phyloP scores from a whole-genome alignment of 1,140 invertebrate genomes.

The Scaptomyza pallida region DNA sequence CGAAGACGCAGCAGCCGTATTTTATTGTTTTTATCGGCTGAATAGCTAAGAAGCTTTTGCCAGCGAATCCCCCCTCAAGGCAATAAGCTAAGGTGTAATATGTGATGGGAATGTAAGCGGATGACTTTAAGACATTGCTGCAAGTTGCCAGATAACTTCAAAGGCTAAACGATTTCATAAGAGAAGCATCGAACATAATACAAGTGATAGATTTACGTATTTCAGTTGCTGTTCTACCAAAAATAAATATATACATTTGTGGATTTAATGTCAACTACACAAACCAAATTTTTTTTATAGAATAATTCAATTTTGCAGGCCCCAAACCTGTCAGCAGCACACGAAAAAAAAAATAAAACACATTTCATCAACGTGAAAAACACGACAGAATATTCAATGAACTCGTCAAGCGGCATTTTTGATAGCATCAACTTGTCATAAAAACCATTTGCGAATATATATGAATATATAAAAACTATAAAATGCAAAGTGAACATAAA shows the following conservation, averaged over 20 bases:
- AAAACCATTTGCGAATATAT: conserved; percentile 1
- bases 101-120: not conserved
- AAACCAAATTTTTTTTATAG: not conserved
- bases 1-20: conserved; percentile 9
- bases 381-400: not conserved
- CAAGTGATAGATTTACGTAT: no score
- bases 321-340: not conserved
- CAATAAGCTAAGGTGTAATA: conserved; percentile 8
- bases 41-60: conserved; percentile 28
- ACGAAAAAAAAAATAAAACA: not conserved
- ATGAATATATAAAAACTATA: conserved; percentile 6
- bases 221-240: no score
- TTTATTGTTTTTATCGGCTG: conserved; percentile 67
- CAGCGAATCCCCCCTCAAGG: conserved; percentile 9
- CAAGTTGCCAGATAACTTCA: not conserved
- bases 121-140: not conserved
- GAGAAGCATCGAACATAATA: no score
- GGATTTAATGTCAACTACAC: not conserved
- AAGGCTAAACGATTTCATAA: not conserved
- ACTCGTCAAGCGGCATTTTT: not conserved
- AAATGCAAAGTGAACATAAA: not conserved
- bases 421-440: conserved; percentile 11
- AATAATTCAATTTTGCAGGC: no score
- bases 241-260: no score
- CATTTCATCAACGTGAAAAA: no score